Base-by-base conservation (phyloP, 2,888 invertebrate genomes). In the Heliconius ismenius region DNA sequence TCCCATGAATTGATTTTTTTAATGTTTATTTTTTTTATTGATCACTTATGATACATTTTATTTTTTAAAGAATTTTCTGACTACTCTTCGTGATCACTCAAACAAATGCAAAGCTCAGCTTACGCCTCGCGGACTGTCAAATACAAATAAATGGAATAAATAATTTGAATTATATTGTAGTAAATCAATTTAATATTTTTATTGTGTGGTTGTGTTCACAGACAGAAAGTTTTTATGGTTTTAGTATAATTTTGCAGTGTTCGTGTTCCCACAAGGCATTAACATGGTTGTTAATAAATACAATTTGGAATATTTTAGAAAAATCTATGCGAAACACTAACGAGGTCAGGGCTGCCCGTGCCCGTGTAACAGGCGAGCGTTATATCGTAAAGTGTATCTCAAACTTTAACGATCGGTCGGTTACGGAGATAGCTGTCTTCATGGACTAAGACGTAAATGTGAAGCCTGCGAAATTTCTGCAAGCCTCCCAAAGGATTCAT, bases 401-500 rank as follows among this genome's bases (percentile, higher is more conserved):
- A 74, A 79, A 78, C 74, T 79, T 76, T 78, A 79, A 79, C 78
- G 78, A 78, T 78, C 74, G 67, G 70, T 72, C 73, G 67, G 76
- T 78, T 74, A 72, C 74, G 28, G 60, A 60, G 78, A 78, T 77
- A 75, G 75, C 75, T 74, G 74, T 78, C 74, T 74, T 78, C 72
- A 32, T 68, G 68, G 74, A 73, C 74, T 64, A 68, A 75, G 77
- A 75, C 79, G 73, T 77, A 76, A 78, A 78, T 76, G 78, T 77
- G 73, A 80, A 75, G 75, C 49, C 67, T 78, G 67, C 49, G 63
- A 68, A 76, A 79, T 76, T 76, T 74, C 78, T 63, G 62, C 76
- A 49, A 63, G 68, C 43, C 62, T 80, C 80, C 78, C 81, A 62
- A 75, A 74, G 81, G 81, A 79, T 75, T 72, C 76, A 78, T 81